Evolutionary conservation across 2,113 vertebrate genomes (phyloP), one percentile per base, ranked within the genome.

Genomic region (Onychostruthus taczanowskii): DNA sequence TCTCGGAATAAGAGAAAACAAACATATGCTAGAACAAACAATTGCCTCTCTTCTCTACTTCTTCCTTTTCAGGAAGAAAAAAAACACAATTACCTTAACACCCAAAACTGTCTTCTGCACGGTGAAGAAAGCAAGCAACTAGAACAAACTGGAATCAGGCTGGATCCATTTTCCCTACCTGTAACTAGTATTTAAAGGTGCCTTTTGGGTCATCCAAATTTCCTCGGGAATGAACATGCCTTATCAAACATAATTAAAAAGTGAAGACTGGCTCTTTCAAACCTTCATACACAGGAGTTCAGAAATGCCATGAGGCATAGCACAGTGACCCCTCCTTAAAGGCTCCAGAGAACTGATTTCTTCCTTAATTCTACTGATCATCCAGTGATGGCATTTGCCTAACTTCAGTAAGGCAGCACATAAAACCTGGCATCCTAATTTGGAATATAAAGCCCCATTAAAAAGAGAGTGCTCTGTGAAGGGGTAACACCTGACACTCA

Each of bases 31-130:
- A 68, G 46, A 49, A 56, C 50, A 79, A 86, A 94, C 24, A 94
- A 69, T 75, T 62, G 62, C 50, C 53, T 87, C 64, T 82, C 43
- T 80, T 79, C 67, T 82, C 73, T 49, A 61, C 52, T 68, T 56
- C 78, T 81, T 94, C 53, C 56, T 90, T 89, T 89, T 58, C 80
- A 75, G 90, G 86, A 96, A 95, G 58, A 84, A 94, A 90, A 56
- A 87, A 93, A 86, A 56, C 50, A 22, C 28, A 80, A 75, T 94
- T 83, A 83, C 83, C 90, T 68, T 80, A 67, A 81, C 61, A 72
- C 70, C 47, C 59, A 31, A 77, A 96, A 81, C 43, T 46, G 41
- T 56, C 64, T 92, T 72, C 80, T 78, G 49, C 61, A 88, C 0
- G 2, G 52, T 66, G 46, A 52, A 87, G 79, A 82, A 86, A 92